Evolutionary conservation across 2,113 vertebrate genomes (phyloP).

Genomic region (Hirundichthys speculiger): DNA sequence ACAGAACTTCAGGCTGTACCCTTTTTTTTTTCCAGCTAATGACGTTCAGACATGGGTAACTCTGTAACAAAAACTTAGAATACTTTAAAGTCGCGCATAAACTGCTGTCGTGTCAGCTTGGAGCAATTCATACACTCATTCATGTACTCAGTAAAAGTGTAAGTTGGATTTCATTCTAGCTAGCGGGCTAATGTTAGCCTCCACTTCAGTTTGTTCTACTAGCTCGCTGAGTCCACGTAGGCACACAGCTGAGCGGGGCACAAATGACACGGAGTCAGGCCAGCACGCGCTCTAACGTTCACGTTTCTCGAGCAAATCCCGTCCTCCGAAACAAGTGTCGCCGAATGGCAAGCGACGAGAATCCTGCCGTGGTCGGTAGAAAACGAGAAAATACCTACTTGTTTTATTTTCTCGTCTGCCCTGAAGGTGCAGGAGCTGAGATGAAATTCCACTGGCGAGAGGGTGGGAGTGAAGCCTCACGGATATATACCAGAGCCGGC

Average conservation of each 20-base stretch:
- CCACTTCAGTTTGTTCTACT: slow-evolving; percentile 39
- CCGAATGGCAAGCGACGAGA: no score
- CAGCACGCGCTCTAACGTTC: slow-evolving; percentile 44
- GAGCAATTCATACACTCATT: not conserved
- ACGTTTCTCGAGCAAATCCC: not conserved
- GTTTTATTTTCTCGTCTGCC: slow-evolving; percentile 84
- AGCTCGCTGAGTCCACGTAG: slow-evolving; percentile 83
- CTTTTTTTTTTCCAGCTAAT: no score
- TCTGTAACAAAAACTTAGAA: not conserved
- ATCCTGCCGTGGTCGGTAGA: no score
- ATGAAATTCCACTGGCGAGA: slow-evolving; percentile 89
- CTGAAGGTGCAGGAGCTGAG: slow-evolving; percentile 87
- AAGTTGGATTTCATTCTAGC: slow-evolving; percentile 46
- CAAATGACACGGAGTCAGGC: slow-evolving; percentile 79
- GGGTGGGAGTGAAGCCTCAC: slow-evolving; percentile 78
- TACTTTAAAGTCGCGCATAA: not conserved
- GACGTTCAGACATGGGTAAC: no score
- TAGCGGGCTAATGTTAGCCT: slow-evolving; percentile 67
- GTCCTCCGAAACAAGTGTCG: no score
- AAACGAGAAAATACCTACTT: slow-evolving; percentile 85
- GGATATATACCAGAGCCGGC: slow-evolving; percentile 83
- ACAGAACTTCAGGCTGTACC: slow-evolving; percentile 50
- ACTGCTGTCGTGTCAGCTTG: not conserved
- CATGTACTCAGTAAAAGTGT: slow-evolving; percentile 25
- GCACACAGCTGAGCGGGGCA: slow-evolving; percentile 76